Base-by-base conservation (phyloP, 2,113 vertebrate species). In the Rhynchomys soricoides region DNA sequence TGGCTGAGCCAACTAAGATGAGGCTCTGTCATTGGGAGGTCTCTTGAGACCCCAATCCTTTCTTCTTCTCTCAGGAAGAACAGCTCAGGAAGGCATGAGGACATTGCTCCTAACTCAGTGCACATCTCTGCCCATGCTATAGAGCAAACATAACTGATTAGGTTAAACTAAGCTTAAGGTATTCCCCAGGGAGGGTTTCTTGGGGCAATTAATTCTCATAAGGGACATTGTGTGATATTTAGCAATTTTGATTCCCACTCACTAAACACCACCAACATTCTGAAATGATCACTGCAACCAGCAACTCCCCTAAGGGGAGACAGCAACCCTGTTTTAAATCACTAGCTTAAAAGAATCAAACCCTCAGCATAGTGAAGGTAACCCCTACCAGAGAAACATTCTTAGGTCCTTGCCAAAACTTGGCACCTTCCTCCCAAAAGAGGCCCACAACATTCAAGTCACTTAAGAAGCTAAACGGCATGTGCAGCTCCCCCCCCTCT, bases 301-400 rank as follows among this genome's bases (percentile, higher is more conserved):
- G 78, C 78, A 82, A 10, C 3, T 21, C 74, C 77, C n/a, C 52
- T 40, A 40, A 6, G 13, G 64, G 19, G 48, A 68, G 24, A 55
- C 16, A 73, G 73, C 11, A 77, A 71, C 68, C n/a, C 85, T 77
- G 13, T 79, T 88, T 59, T 70, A 37, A 97, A 86, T 31, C 16
- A 59, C 75, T 73, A 21, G 31, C 9, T 91, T 91, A 91, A 89
- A 93, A 95, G n/a, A 77, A 66, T 19, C 86, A 95, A 86, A 91
- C 62, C 78, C 52, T 59, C 16, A 52, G 37, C 11, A 71, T 26
- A 22, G 19, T 82, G 52, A 91, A 93, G 55, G 21, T 29, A 71
- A 4, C 6, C 66, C 70, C 48, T 22, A 21, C 57, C 48, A 86
- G 86, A 85, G 83, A 43, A 83, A 79, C 48, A 78, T 68, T 94